Evolutionary conservation across 2,888 invertebrate species (phyloP).

Genomic region (Pyrochroa serraticornis): DNA sequence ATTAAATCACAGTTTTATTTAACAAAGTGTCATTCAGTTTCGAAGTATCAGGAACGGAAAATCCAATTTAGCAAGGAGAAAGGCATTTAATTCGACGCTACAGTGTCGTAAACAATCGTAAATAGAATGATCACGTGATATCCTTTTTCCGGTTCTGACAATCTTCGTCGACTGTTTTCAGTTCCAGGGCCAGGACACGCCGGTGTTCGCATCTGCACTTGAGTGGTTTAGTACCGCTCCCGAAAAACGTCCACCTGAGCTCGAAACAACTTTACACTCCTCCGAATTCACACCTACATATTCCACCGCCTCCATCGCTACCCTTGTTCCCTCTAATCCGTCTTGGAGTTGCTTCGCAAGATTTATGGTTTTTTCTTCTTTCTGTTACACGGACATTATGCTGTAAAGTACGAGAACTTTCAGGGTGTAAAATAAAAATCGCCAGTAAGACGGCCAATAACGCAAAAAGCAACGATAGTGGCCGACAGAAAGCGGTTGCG

Average conservation of each 20-base stretch:
- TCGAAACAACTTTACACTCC: slow-evolving; percentile 30
- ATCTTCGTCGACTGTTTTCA: too few relatives aligned
- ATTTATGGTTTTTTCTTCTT: slow-evolving; percentile 22
- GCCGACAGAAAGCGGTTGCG: slow-evolving; percentile 18
- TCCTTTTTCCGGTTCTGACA: too few relatives aligned
- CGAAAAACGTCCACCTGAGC: slow-evolving; percentile 30
- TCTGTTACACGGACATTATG: slow-evolving; percentile 16
- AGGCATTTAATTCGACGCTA: too few relatives aligned
- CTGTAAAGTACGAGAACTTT: slow-evolving; percentile 11
- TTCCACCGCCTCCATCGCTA: slow-evolving; percentile 1
- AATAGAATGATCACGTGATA: too few relatives aligned
- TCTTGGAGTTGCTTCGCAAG: slow-evolving; percentile 28
- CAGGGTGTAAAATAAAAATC: slow-evolving; percentile 18
- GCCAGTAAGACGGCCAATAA: slow-evolving; percentile 22
- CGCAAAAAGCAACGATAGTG: slow-evolving; percentile 15
- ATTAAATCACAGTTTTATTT: too few relatives aligned
- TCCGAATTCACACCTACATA: slow-evolving; percentile 25
- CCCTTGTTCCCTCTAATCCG: slow-evolving; percentile 27
- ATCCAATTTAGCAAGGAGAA: too few relatives aligned
- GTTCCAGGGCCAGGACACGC: neutral
- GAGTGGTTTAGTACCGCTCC: slow-evolving; percentile 28
- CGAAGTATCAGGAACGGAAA: too few relatives aligned
- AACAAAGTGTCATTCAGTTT: too few relatives aligned
- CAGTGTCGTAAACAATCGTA: too few relatives aligned
- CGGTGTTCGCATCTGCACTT: slow-evolving; percentile 27